These are phyloP conservation scores for Drosophila emarginata DNA, from an alignment of 2,888 invertebrate species.

Conservation along the genomic window DNA sequence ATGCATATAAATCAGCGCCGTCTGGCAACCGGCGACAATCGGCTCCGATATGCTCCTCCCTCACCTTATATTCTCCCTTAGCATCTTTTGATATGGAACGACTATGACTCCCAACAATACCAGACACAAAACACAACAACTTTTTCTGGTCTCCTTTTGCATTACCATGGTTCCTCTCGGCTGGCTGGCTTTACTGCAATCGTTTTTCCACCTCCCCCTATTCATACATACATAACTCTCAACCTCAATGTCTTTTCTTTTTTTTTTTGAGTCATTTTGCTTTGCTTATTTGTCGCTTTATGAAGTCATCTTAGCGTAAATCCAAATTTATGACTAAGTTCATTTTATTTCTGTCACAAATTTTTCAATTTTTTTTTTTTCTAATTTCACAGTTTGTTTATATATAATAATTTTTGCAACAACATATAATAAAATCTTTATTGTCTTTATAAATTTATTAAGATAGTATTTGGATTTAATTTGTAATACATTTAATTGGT, in stretches of 20 bases:
- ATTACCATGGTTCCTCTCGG: constrained; percentile 46
- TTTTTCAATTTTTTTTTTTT: constrained; percentile 45
- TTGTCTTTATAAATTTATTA: no score
- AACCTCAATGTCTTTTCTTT: neutral
- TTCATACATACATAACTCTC: neutral
- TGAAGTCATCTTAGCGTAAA: constrained; percentile 77
- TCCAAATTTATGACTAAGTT: constrained; percentile 77
- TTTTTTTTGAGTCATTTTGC: constrained; percentile 64
- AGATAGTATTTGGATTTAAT: no score
- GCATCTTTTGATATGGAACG: constrained; percentile 21
- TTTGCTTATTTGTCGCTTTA: constrained; percentile 76
- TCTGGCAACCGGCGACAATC: constrained; percentile 52
- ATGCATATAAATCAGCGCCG: constrained; percentile 74
- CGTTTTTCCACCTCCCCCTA: constrained; percentile 3
- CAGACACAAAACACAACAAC: constrained; percentile 71
- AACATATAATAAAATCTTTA: neutral
- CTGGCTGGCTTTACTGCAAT: constrained; percentile 8
- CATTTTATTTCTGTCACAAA: constrained; percentile 70
- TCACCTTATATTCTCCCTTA: neutral
- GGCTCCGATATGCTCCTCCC: constrained; percentile 2
- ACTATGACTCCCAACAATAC: constrained; percentile 50
- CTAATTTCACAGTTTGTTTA: neutral
- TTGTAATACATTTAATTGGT: no score
- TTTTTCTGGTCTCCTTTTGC: constrained; percentile 49
- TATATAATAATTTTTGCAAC: neutral